Percentiles rank a stretch among this genome's conserved stretches.
Conservation (phyloP, 2,888 invertebrate genomes). For the Limnephilus marmoratus region DNA sequence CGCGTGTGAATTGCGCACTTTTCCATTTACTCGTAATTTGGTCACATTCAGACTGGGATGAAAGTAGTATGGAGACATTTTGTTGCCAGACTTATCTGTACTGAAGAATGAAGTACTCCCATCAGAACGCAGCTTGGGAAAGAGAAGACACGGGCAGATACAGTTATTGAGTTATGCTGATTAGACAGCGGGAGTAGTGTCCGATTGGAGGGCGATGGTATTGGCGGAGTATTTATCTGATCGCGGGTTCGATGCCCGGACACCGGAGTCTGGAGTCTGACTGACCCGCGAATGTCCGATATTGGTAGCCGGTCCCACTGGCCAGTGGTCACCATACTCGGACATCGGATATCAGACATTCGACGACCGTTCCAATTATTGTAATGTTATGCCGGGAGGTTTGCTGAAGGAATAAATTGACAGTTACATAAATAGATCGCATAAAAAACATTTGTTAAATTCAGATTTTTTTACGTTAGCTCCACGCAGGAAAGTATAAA, state of each 20-base stretch:
- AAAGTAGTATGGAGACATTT: neutral
- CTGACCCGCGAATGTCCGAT: constrained; percentile 36
- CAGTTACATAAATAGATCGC: neutral
- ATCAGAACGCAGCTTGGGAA: neutral
- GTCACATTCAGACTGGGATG: neutral
- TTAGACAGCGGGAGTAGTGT: neutral
- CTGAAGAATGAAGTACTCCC: neutral
- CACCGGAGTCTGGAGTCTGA: neutral
- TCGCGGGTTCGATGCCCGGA: constrained; percentile 39
- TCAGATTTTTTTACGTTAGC: too few species aligned
- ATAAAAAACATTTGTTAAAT: neutral
- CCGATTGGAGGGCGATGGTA: constrained; percentile 37
- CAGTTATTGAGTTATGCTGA: neutral
- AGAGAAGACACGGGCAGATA: neutral
- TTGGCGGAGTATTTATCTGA: constrained; percentile 35
- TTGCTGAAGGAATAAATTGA: too few species aligned
- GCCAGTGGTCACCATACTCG: neutral
- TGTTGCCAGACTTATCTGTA: neutral
- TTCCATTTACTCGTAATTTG: too few species aligned
- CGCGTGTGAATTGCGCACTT: too few species aligned
- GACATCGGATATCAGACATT: neutral
- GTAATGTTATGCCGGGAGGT: neutral
- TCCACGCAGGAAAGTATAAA: too few species aligned
- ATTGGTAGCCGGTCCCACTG: neutral
- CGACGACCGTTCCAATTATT: neutral